Evolutionary conservation across 2,113 vertebrate genomes (phyloP), one percentile per base, ranked within the genome.

Genomic region (Neolamprologus kungweensis): DNA sequence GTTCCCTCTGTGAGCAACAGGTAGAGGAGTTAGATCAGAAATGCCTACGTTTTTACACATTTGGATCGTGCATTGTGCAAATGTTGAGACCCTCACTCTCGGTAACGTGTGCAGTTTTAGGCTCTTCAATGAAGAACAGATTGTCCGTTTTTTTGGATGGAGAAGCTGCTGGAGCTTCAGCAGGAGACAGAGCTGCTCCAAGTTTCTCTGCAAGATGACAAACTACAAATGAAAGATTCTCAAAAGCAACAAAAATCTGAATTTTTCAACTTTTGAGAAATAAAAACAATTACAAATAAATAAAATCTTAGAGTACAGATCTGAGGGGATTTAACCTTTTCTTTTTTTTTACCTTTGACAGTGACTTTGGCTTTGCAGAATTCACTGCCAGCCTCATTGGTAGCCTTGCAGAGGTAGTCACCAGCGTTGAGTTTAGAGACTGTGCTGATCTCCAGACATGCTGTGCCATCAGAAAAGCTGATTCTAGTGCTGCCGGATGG

Each of bases 371-470:
- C 96, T 90, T 98, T 99, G 95, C 96, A 98, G 92, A 97, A 97
- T 86, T 98, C 98, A 85, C 96, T 98, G 93, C 98, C 99, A 81
- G 96, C 97, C 5, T 95, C 91, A 35, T 99, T 99, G 82, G 97
- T 97, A 85, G 98, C 99, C 96, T 99, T 99, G 94, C 99, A 99
- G 31, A 98, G 90, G 53, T 98, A 99, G 87, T 99, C 99, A 5
- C 98, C 99, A 1, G 97, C 95, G 78, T 98, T 97, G 0, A 96
- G 96, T 91, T 96, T 97, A 23, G 96, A 95, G 28, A 95, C 94
- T 6, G 94, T 80, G 90, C 92, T 95, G 84, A 99, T 95, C 91
- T 99, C 98, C 90, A 99, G 92, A 53, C 97, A 93, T 60, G 98
- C 98, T 4, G 96, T 97, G 84, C 98, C 97, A 1, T 97, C 96